Conservation (phyloP, 2,888 invertebrate genomes). For the Synergus itoensis region DNA sequence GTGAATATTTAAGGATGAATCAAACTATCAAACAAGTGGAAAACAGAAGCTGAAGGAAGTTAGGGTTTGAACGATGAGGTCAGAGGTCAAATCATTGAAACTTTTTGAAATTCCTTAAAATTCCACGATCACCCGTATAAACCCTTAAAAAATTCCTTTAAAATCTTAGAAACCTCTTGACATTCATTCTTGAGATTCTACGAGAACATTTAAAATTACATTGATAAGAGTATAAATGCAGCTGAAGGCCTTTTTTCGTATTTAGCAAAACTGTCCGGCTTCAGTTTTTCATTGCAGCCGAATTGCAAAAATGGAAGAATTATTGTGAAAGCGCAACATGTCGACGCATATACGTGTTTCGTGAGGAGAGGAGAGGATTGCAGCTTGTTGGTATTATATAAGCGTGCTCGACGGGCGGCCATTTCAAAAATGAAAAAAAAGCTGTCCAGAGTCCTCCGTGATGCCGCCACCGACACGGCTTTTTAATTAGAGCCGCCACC, state of each 20-base stretch:
- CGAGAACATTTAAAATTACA: too few relatives aligned
- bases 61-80: too few relatives aligned
- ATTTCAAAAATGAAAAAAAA: slow-evolving; percentile 74
- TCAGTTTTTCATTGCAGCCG: slow-evolving; percentile 66
- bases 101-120: too few relatives aligned
- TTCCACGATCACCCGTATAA: too few relatives aligned
- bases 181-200: too few relatives aligned
- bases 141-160: too few relatives aligned
- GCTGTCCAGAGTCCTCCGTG: slow-evolving; percentile 59
- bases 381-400: slow-evolving; percentile 74
- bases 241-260: slow-evolving; percentile 15
- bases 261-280: slow-evolving; percentile 56
- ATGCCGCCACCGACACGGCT: slow-evolving; percentile 74
- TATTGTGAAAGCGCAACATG: slow-evolving; percentile 68
- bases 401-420: slow-evolving; percentile 70
- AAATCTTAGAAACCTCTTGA: too few relatives aligned
- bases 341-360: slow-evolving; percentile 52
- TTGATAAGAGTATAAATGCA: too few relatives aligned
- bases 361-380: slow-evolving; percentile 52
- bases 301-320: slow-evolving; percentile 72
- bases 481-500: slow-evolving; percentile 77
- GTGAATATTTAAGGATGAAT: too few relatives aligned
- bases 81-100: too few relatives aligned
- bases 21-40: too few relatives aligned
- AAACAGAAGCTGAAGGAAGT: too few relatives aligned